Evolutionary conservation across 2,113 vertebrate genomes (phyloP).

Genomic region (Ifrita kowaldi): DNA sequence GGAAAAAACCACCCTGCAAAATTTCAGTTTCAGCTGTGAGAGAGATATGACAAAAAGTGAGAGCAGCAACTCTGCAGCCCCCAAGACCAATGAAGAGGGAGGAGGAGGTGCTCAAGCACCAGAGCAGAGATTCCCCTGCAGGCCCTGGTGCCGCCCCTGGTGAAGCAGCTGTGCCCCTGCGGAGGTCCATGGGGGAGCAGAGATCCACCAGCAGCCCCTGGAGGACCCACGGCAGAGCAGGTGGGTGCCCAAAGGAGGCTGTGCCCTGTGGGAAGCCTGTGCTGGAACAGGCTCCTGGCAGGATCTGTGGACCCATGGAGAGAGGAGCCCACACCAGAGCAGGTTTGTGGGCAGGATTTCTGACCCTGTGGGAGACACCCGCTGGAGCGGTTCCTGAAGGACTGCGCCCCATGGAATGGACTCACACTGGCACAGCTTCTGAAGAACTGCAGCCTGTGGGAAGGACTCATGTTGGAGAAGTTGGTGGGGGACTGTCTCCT

Average conservation of each 20-base stretch:
- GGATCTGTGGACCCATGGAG: background rate
- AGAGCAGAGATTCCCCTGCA: background rate
- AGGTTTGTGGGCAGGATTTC: background rate
- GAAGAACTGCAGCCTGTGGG: background rate
- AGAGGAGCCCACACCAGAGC: background rate
- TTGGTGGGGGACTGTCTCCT: background rate
- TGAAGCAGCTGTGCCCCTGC: too few species aligned
- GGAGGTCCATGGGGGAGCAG: background rate
- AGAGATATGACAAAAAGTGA: background rate
- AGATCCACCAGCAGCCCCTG: background rate
- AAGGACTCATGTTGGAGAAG: fast-evolving
- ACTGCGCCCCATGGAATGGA: fast-evolving
- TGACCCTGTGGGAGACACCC: fast-evolving
- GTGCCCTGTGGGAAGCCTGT: too few species aligned
- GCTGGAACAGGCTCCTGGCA: background rate
- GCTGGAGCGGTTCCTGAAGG: background rate
- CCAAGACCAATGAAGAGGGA: background rate
- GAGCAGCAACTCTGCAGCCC: background rate
- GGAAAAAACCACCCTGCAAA: background rate
- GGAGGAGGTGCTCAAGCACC: fast-evolving
- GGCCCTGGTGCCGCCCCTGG: background rate
- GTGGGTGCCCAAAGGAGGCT: background rate
- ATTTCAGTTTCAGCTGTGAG: background rate
- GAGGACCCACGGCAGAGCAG: background rate
- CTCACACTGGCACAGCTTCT: background rate